These are phyloP conservation scores for Cantharis nigra DNA, from an alignment of 2,888 invertebrate genomes.

Conservation along the genomic window DNA sequence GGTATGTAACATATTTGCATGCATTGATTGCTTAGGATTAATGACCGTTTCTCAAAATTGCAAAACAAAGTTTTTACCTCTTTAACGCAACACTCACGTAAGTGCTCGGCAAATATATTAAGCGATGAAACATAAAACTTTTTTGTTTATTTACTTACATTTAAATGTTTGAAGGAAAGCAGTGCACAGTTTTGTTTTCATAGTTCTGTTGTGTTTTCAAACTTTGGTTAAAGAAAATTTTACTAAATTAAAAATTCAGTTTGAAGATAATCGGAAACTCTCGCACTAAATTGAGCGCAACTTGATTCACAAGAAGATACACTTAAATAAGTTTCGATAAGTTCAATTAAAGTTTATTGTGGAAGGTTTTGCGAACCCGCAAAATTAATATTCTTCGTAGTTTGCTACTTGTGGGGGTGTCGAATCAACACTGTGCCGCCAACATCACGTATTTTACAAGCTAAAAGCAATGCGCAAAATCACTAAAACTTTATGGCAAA, in stretches of 20 bases:
- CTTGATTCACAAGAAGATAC: not conserved
- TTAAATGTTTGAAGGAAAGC: not conserved
- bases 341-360: not conserved
- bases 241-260: not conserved
- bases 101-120: not conserved
- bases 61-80: not conserved
- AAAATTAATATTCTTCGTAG: not conserved
- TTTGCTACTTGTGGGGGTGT: constrained; percentile 25
- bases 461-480: constrained; percentile 28
- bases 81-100: not conserved
- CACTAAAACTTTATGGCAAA: constrained; percentile 27
- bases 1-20: not conserved
- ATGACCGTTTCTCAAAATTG: not conserved
- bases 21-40: not conserved
- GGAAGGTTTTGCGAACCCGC: not conserved
- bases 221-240: not conserved
- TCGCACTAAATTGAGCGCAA: not conserved
- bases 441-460: constrained; percentile 26
- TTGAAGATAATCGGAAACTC: not conserved
- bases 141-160: not conserved
- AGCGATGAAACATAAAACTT: not conserved
- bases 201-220: not conserved
- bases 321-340: not conserved
- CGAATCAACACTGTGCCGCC: constrained; percentile 30
- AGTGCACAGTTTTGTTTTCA: not conserved